Conservation (phyloP, 2,113 vertebrate genomes). For the Aramus guarauna region DNA sequence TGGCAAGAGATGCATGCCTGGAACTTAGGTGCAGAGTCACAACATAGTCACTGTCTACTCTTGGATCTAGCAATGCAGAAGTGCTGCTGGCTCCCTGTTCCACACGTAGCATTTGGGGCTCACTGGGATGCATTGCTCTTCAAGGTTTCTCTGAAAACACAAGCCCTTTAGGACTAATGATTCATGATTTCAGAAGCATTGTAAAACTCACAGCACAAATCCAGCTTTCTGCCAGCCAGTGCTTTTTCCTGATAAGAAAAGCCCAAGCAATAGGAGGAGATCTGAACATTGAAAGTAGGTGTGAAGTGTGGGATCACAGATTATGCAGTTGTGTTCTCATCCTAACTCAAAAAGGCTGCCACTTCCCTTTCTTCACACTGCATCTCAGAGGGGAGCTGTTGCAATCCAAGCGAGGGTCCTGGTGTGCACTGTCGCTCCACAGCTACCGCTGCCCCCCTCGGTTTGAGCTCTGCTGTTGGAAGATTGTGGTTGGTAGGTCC, state of each 20-base stretch:
- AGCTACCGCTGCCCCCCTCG: neutral
- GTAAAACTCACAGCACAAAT: neutral
- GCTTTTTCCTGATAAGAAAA: neutral
- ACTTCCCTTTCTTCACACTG: neutral
- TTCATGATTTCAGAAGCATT: neutral
- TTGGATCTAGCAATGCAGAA: neutral
- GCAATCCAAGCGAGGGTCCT: neutral
- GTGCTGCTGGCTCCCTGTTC: neutral
- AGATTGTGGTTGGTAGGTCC: too few species aligned
- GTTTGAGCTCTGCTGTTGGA: neutral
- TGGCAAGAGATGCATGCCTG: neutral
- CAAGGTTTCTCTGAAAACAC: neutral
- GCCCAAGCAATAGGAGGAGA: neutral
- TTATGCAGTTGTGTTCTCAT: neutral
- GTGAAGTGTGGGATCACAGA: neutral
- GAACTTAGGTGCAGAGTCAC: neutral
- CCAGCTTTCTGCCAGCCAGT: neutral
- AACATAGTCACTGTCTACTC: neutral
- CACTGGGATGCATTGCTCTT: neutral
- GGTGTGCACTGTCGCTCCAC: rapidly evolving
- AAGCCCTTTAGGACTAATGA: neutral
- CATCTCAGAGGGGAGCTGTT: neutral
- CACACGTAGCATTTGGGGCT: neutral
- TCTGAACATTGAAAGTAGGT: neutral
- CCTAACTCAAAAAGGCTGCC: neutral